These are phyloP conservation scores for Ceratina australensis DNA, from an alignment of 1,140 invertebrate genomes.

Conservation along the genomic window DNA sequence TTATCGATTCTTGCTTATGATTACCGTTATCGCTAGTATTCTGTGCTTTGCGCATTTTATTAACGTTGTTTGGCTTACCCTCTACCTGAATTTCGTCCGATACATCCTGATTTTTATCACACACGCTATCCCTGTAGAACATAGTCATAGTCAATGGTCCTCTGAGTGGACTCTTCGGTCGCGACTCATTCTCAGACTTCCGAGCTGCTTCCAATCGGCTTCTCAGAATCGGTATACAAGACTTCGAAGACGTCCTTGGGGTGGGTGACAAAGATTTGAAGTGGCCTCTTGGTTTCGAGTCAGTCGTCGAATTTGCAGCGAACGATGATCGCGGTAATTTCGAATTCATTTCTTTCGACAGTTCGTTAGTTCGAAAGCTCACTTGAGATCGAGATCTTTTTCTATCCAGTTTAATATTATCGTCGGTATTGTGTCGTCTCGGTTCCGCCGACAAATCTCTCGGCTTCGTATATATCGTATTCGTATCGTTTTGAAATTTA, in stretches of 20 bases:
- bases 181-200: slow-evolving; percentile 32
- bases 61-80: slow-evolving; percentile 10
- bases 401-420: slow-evolving; percentile 18
- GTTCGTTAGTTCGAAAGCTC: slow-evolving; percentile 17
- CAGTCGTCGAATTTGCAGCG: background rate
- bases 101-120: background rate
- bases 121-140: slow-evolving; percentile 23
- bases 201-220: slow-evolving; percentile 51
- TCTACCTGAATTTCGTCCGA: slow-evolving; percentile 29
- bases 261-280: background rate
- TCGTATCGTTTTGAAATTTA: background rate
- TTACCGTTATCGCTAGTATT: background rate
- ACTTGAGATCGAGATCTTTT: slow-evolving; percentile 46
- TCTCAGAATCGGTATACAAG: slow-evolving; percentile 66
- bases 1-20: background rate
- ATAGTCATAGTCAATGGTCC: slow-evolving; percentile 56
- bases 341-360: background rate
- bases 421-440: background rate
- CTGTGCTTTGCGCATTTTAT: background rate
- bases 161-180: slow-evolving; percentile 53
- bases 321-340: background rate
- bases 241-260: slow-evolving; percentile 53
- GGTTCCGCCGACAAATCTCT: slow-evolving; percentile 19
- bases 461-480: background rate
- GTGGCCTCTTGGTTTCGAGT: background rate